Conservation (phyloP, 2,113 vertebrate species). For the Columba livia region DNA sequence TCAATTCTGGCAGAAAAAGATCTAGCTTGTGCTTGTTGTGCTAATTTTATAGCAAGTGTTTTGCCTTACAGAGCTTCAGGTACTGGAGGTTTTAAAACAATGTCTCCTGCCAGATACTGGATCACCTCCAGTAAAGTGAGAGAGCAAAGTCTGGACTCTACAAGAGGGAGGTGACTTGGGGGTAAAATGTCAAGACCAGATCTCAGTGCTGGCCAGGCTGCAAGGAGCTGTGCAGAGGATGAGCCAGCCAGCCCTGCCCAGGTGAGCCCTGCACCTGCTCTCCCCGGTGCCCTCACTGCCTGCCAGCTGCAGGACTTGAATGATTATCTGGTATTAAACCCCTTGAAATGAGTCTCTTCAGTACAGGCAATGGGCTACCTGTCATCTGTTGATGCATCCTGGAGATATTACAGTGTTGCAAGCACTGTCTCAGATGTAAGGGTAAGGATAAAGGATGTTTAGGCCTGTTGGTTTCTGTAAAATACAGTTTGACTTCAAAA, state of each 20-base stretch:
- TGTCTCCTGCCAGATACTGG: not conserved
- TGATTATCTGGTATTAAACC: not conserved
- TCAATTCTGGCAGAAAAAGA: not conserved
- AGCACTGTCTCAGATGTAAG: not conserved
- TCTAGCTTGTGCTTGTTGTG: not conserved
- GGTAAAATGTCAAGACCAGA: not conserved
- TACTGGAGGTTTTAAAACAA: not conserved
- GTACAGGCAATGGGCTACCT: not conserved
- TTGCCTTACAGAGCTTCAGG: not conserved
- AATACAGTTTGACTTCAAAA: not conserved
- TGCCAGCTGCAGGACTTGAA: not conserved
- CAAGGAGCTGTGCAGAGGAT: not conserved
- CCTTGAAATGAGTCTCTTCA: not conserved
- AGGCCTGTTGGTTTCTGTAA: not conserved
- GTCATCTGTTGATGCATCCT: not conserved
- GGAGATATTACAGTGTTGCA: not conserved
- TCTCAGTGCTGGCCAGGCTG: not conserved
- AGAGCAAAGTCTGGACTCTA: not conserved
- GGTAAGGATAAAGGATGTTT: not conserved
- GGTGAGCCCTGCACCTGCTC: not conserved
- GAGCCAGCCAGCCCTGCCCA: not conserved
- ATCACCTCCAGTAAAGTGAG: not conserved
- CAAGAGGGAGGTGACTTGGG: not conserved
- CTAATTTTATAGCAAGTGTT: not conserved
- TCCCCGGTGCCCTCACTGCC: not conserved